Evolutionary conservation across 2,888 invertebrate species (phyloP).

Genomic region (Morinoia aosen): DNA sequence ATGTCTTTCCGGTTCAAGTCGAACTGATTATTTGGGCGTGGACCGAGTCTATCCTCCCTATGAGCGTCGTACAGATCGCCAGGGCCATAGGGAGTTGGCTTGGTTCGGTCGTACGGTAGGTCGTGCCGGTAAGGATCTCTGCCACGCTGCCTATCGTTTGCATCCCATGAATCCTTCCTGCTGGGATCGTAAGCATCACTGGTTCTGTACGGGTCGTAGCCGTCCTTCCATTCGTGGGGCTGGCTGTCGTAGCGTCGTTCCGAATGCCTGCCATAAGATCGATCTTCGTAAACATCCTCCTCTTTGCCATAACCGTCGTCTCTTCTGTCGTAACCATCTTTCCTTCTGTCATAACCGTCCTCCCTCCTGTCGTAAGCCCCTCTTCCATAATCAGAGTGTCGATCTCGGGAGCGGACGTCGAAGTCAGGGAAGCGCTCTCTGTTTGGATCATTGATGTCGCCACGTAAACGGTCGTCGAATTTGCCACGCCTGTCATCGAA

Average conservation of each 20-base stretch:
- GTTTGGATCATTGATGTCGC: neutral
- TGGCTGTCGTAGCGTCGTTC: neutral
- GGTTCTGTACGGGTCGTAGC: neutral
- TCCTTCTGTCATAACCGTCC: neutral
- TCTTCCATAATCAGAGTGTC: neutral
- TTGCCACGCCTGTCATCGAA: neutral
- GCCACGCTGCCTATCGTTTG: neutral
- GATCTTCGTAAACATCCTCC: neutral
- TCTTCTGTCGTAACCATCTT: neutral
- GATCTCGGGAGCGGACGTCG: neutral
- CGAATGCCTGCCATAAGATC: too few species aligned
- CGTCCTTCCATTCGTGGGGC: neutral
- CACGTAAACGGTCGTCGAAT: neutral
- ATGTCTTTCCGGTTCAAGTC: neutral
- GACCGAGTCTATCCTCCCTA: neutral
- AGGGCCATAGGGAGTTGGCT: neutral
- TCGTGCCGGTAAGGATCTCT: neutral
- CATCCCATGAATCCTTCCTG: neutral
- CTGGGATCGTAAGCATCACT: neutral
- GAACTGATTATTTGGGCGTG: neutral
- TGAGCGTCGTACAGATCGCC: neutral
- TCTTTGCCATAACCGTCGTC: neutral
- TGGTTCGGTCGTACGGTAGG: neutral
- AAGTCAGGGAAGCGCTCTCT: neutral
- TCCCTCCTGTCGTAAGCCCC: neutral